phyloP scores from a whole-genome alignment of 2,888 invertebrate species.

The Nasonia oneida region DNA sequence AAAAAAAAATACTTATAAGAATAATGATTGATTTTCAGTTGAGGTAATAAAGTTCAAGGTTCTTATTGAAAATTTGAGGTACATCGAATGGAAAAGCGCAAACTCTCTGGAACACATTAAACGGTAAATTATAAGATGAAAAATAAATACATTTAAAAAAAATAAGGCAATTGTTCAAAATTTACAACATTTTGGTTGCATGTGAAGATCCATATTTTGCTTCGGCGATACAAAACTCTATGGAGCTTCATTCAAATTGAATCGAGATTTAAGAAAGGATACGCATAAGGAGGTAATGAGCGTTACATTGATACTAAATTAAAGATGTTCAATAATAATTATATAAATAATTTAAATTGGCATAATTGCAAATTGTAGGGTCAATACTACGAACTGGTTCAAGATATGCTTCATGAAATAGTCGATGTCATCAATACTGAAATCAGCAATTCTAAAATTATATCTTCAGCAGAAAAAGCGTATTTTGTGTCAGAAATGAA shows the following conservation, averaged over 20 bases:
- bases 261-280: not conserved
- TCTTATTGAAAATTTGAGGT: not conserved
- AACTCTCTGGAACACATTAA: not conserved
- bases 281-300: not conserved
- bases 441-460: not conserved
- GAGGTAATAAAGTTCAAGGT: not conserved
- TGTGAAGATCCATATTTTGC: not conserved
- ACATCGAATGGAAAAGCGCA: not conserved
- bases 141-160: not conserved
- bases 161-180: not conserved
- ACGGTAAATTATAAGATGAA: not conserved
- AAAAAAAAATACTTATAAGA: no score
- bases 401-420: not conserved
- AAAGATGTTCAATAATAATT: not conserved
- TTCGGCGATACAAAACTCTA: not conserved
- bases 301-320: not conserved
- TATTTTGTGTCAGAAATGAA: not conserved
- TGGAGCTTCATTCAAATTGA: slow-evolving; percentile 4
- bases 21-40: not conserved
- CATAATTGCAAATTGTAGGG: not conserved
- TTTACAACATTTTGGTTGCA: not conserved
- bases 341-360: not conserved
- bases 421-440: not conserved
- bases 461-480: not conserved
- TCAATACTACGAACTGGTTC: not conserved